Percentiles rank a stretch among this genome's conserved stretches.
Evolutionary conservation across 2,113 vertebrate species (phyloP).

Genomic region (Gallinago undulata): DNA sequence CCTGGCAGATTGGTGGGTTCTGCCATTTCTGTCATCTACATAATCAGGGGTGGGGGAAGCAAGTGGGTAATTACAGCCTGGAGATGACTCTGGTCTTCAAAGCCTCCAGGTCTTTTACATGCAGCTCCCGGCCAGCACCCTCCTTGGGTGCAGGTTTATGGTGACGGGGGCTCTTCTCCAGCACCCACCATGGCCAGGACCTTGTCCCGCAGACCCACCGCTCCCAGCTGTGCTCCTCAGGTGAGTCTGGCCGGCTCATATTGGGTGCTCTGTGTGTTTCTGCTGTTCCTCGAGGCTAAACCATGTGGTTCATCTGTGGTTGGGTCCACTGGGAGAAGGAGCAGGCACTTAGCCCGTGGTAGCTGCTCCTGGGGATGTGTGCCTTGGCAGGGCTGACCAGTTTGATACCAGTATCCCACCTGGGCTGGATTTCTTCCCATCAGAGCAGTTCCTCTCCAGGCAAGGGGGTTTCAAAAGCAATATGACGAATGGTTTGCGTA

Average conservation of each 20-base stretch:
- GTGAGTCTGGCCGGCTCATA: not conserved
- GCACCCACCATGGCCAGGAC: not conserved
- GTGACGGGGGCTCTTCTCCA: not conserved
- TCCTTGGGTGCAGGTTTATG: rapidly evolving
- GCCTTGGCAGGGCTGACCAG: not conserved
- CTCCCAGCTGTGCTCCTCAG: not conserved
- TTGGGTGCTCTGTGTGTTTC: rapidly evolving
- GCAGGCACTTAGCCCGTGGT: rapidly evolving
- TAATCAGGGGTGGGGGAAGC: constrained; percentile 30
- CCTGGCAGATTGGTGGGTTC: not conserved
- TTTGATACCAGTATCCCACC: not conserved
- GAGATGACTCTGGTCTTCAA: not conserved
- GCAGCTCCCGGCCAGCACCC: not conserved
- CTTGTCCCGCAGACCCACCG: rapidly evolving
- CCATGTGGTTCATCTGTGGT: rapidly evolving
- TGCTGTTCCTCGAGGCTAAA: not conserved
- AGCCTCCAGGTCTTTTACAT: not conserved
- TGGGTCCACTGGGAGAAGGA: rapidly evolving
- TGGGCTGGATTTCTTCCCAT: not conserved
- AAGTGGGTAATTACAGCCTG: constrained; percentile 19
- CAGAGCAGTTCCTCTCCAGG: not conserved
- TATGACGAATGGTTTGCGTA: not conserved
- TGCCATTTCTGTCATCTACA: not conserved
- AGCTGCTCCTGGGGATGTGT: not conserved
- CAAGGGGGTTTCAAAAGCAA: not conserved